Conservation (phyloP, 2,113 vertebrate species). For the Eupsittula cactorum region DNA sequence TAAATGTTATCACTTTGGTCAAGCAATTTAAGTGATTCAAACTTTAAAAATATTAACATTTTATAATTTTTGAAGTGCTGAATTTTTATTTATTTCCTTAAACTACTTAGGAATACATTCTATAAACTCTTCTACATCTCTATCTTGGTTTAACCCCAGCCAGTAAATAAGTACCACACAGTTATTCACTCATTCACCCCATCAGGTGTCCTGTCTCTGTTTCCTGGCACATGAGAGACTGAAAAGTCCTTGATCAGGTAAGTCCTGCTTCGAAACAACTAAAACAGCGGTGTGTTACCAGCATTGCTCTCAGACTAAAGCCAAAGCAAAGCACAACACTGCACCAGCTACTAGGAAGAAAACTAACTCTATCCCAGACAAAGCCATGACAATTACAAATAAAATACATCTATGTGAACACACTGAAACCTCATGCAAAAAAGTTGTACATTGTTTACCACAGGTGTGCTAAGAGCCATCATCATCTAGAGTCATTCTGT, state of each 20-base stretch:
- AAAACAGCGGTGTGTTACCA: not conserved
- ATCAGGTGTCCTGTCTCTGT: not conserved
- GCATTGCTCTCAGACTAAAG: not conserved
- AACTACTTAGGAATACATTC: not conserved
- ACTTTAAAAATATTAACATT: not conserved
- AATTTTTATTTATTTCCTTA: not conserved
- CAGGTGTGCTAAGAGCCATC: not conserved
- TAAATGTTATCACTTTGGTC: not conserved
- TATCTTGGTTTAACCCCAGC: not conserved
- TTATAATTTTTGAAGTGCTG: not conserved
- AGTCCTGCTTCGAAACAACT: not conserved
- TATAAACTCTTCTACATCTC: not conserved
- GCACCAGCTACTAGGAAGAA: not conserved
- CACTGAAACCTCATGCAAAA: not conserved
- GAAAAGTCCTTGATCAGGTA: not conserved
- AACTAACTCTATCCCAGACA: not conserved
- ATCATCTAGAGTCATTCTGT: not conserved
- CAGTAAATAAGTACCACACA: not conserved
- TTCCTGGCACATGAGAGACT: not conserved
- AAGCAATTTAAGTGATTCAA: not conserved
- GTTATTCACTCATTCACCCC: not conserved
- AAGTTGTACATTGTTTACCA: accelerated
- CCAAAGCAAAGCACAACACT: not conserved
- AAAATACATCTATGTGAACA: not conserved
- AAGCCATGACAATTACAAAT: not conserved